Percentiles rank a stretch among this genome's conserved stretches.
phyloP scores from a whole-genome alignment of 2,113 vertebrate genomes.

The Callionymus lyra region DNA sequence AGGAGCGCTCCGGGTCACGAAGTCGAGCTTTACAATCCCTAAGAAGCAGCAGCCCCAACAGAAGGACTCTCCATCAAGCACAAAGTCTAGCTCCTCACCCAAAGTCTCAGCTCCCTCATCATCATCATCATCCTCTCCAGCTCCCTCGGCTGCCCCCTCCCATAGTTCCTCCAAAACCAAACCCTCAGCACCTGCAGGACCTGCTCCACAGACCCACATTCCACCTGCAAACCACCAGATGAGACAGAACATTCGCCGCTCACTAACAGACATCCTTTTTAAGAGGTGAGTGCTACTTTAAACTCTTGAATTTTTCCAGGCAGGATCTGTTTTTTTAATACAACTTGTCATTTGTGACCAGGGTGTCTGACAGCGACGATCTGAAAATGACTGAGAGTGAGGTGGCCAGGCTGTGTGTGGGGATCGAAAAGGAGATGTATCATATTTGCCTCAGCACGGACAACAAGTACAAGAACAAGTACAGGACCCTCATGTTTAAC shows the following conservation, averaged over 20 bases:
- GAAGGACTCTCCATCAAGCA: conserved; percentile 39
- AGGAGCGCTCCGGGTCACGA: conserved; percentile 62
- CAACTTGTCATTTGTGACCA: conserved; percentile 25
- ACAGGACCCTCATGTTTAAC: conserved; percentile 96
- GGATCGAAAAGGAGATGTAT: conserved; percentile 96
- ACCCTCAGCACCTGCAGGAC: conserved; percentile 23
- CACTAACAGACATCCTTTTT: conserved; percentile 91
- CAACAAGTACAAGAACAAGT: conserved; percentile 97
- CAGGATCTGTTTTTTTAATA: neutral
- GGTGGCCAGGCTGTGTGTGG: conserved; percentile 78
- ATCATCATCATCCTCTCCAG: conserved; percentile 36
- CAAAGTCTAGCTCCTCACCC: conserved; percentile 32
- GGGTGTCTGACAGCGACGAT: conserved; percentile 92
- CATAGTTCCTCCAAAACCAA: conserved; percentile 35
- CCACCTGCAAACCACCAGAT: conserved; percentile 91
- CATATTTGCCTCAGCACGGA: conserved; percentile 85
- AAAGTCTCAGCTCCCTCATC: no score
- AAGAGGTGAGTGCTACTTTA: conserved; percentile 77
- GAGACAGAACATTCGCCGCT: conserved; percentile 91
- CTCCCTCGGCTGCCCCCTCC: conserved; percentile 33
- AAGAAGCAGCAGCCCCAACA: conserved; percentile 65
- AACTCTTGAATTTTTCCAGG: neutral
- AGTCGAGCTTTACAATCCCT: conserved; percentile 70
- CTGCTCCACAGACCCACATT: conserved; percentile 42
- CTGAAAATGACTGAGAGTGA: conserved; percentile 85